Percentiles rank a stretch among this genome's conserved stretches.
These are phyloP conservation scores for Caenorhabditis uteleia DNA, from an alignment of 2,888 invertebrate species.

Conservation along the genomic window DNA sequence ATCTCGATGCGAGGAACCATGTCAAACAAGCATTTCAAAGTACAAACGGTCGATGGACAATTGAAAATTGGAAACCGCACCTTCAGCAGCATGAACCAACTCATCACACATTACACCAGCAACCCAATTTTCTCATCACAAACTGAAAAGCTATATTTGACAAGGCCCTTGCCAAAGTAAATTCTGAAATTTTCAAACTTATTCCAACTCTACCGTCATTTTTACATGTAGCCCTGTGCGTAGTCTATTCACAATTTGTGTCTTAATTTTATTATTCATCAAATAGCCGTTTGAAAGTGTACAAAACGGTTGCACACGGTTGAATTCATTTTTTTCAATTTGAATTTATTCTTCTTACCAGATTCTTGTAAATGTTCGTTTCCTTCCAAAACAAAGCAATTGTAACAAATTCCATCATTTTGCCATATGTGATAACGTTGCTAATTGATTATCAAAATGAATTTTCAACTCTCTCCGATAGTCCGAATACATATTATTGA, in stretches of 20 bases:
- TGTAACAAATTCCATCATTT: slow-evolving; percentile 3
- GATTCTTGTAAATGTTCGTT: not conserved
- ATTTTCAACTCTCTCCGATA: too few species aligned
- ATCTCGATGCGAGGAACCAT: slow-evolving; percentile 96
- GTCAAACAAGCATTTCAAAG: slow-evolving; percentile 92
- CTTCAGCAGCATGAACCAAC: slow-evolving; percentile 91
- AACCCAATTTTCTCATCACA: slow-evolving; percentile 97
- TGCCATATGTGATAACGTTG: slow-evolving; percentile 33
- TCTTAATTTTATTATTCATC: slow-evolving; percentile 11
- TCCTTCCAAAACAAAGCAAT: slow-evolving; percentile 1
- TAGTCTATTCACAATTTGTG: slow-evolving; percentile 2
- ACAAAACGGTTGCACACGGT: slow-evolving; percentile 37
- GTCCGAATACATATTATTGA: not conserved
- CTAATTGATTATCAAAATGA: too few species aligned
- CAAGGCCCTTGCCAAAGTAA: slow-evolving; percentile 79
- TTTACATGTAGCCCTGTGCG: not conserved
- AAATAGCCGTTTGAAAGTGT: slow-evolving; percentile 20
- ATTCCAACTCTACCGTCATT: not conserved
- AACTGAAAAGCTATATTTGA: slow-evolving; percentile 94
- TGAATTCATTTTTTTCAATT: slow-evolving; percentile 4
- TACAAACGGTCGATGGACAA: slow-evolving; percentile 76
- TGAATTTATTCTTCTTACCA: not conserved
- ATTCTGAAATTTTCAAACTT: not conserved
- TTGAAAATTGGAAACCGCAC: slow-evolving; percentile 89
- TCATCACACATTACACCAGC: slow-evolving; percentile 98